Conservation (phyloP, 2,797 vertebrate genomes). For the Coracias cyanogaster region DNA sequence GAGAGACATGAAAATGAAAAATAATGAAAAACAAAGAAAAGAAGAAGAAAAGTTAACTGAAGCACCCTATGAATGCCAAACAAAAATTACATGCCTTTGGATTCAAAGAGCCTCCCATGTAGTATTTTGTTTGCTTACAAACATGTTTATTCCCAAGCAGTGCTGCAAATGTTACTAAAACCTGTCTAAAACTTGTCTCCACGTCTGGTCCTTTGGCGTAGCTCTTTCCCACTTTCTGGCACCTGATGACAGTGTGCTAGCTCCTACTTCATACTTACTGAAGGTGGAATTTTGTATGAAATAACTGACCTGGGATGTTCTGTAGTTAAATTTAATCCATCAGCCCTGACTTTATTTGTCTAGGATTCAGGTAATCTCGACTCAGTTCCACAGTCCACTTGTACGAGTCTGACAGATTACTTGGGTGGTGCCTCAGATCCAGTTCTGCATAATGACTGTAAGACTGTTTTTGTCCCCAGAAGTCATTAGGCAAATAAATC, state of each 20-base stretch:
- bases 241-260: not conserved
- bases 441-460: not conserved
- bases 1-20: constrained; percentile 42
- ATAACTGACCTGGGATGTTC: not conserved
- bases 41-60: not conserved
- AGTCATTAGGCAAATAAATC: not conserved
- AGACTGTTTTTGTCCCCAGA: not conserved
- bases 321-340: not conserved
- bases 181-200: not conserved
- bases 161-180: not conserved
- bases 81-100: not conserved
- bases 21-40: constrained; percentile 1
- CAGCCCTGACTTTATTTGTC: not conserved
- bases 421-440: not conserved
- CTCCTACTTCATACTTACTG: not conserved
- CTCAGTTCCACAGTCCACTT: not conserved
- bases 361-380: not conserved
- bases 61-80: not conserved
- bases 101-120: not conserved
- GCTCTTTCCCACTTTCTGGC: not conserved
- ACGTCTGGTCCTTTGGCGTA: not conserved
- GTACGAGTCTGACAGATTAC: not conserved
- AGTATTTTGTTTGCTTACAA: not conserved
- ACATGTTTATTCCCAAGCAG: not conserved
- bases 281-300: not conserved